Evolutionary conservation across 2,888 invertebrate species (phyloP).

Genomic region (Idaea dimidiata): DNA sequence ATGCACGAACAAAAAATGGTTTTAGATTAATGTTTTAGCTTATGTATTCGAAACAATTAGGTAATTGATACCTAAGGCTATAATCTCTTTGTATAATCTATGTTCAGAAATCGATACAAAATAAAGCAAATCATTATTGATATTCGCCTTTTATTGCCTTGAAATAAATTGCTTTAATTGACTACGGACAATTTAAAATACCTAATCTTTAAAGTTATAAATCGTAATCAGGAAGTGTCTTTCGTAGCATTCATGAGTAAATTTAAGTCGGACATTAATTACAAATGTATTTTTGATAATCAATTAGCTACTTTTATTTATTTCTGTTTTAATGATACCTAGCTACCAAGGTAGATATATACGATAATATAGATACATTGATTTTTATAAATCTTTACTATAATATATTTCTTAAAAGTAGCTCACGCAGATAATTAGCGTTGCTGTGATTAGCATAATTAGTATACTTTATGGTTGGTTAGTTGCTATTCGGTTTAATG

Average conservation of each 20-base stretch:
- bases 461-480: background rate
- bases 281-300: slow-evolving; percentile 1
- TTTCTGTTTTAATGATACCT: background rate
- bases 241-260: slow-evolving; percentile 1
- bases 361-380: background rate
- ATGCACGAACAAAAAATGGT: background rate
- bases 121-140: slow-evolving; percentile 12
- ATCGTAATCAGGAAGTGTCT: slow-evolving; percentile 18
- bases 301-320: slow-evolving; percentile 1
- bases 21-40: background rate
- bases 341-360: background rate
- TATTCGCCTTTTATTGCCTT: slow-evolving; percentile 15
- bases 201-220: slow-evolving; percentile 13
- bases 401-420: background rate
- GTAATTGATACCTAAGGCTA: background rate
- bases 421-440: background rate
- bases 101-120: background rate
- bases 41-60: background rate
- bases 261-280: background rate
- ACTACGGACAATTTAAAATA: slow-evolving; percentile 10
- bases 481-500: slow-evolving; percentile 2
- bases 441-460: background rate
- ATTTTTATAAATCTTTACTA: background rate
- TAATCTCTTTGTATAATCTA: background rate
- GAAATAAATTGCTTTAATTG: slow-evolving; percentile 11